Percentiles rank a stretch among this genome's conserved stretches.
Conservation (phyloP, 1,140 invertebrate species). For the Hydropsyche tenuis region DNA sequence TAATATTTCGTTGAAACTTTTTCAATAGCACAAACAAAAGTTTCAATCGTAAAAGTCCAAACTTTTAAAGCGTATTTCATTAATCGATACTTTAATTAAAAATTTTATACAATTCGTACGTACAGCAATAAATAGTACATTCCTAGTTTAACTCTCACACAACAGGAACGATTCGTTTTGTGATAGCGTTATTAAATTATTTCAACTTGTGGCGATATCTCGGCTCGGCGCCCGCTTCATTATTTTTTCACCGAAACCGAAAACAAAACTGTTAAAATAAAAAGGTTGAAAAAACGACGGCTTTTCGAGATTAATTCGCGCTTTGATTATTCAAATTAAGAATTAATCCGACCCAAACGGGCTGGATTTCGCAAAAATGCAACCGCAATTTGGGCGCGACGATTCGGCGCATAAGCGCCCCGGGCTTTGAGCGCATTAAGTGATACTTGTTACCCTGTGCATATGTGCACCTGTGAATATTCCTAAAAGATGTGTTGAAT, state of each 20-base stretch:
- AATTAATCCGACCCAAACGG: slow-evolving; percentile 14
- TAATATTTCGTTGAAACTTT: slow-evolving; percentile 1
- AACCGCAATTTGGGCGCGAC: not conserved
- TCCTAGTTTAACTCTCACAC: too few species aligned
- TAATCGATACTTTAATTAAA: slow-evolving; percentile 22
- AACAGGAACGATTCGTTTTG: too few species aligned
- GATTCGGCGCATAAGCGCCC: not conserved
- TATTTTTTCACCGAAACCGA: not conserved
- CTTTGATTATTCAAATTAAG: slow-evolving; percentile 23
- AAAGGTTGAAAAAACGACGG: not conserved
- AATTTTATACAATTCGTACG: not conserved
- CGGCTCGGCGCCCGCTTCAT: not conserved
- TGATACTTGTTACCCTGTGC: too few species aligned
- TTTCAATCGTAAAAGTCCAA: slow-evolving; percentile 7
- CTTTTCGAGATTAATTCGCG: slow-evolving; percentile 18
- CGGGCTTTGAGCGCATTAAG: too few species aligned
- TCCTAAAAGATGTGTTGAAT: too few species aligned
- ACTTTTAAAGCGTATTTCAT: slow-evolving; percentile 12
- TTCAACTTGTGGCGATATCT: not conserved
- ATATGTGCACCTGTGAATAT: too few species aligned
- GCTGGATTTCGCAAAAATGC: not conserved
- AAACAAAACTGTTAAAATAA: not conserved
- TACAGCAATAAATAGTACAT: too few species aligned
- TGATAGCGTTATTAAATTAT: slow-evolving; percentile 3
- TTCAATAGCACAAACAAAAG: not conserved